These are phyloP conservation scores for Hassar affinis DNA, from an alignment of 2,113 vertebrate species.

Conservation along the genomic window DNA sequence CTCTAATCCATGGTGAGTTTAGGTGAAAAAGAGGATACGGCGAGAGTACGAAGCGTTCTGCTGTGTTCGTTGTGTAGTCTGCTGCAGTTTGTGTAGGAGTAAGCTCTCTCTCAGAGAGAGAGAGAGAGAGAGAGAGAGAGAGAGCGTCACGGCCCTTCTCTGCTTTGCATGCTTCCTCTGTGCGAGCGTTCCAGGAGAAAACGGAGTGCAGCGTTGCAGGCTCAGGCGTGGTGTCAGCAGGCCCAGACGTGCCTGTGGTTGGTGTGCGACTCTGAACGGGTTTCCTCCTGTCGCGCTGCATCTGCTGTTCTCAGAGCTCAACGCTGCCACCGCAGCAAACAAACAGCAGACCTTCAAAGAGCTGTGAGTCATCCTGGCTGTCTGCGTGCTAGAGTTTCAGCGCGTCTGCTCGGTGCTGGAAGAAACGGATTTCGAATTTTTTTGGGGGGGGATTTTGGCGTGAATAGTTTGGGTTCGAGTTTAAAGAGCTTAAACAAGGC, in stretches of 20 bases:
- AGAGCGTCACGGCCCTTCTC: background rate
- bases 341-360: slow-evolving; percentile 34
- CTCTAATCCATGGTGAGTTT: background rate
- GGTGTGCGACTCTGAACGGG: slow-evolving; percentile 31
- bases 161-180: slow-evolving; percentile 26
- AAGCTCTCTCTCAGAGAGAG: background rate
- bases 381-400: background rate
- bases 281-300: slow-evolving; percentile 40
- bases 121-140: background rate
- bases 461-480: background rate
- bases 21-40: background rate
- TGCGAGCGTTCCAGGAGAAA: background rate
- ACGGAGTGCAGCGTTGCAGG: background rate
- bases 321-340: slow-evolving; percentile 6
- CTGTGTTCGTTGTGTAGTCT: background rate
- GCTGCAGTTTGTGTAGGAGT: slow-evolving; percentile 19
- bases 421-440: background rate
- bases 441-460: background rate
- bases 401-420: background rate
- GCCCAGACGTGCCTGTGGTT: slow-evolving; percentile 46
- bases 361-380: slow-evolving; percentile 33
- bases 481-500: background rate
- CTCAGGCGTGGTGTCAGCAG: slow-evolving; percentile 18
- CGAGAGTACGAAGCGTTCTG: background rate
- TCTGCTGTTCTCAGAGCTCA: slow-evolving; percentile 26